Evolutionary conservation across 2,888 invertebrate species (phyloP), one percentile per base, ranked within the genome.

Genomic region (Caenorhabditis becei): DNA sequence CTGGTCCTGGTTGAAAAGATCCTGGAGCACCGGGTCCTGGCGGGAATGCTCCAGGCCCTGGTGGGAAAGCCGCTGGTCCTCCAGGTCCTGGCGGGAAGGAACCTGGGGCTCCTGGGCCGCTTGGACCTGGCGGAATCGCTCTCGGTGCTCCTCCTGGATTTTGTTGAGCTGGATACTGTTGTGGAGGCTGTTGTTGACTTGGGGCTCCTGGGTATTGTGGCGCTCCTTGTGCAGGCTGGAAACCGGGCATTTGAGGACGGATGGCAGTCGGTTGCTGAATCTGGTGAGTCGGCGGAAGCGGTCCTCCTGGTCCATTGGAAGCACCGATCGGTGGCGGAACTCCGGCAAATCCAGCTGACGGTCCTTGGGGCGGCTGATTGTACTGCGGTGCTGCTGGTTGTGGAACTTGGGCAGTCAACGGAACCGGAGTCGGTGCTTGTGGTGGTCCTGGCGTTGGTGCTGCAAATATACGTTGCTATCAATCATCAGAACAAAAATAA

Each of bases 241-340:
- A 65, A n/a, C 56, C 63, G 18, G 66, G 47, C 28, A 61, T 44
- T 53, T 69, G 69, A 26, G 78, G 65, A 18, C 61, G 67, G 20
- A 77, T 18, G n/a, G 71, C 28, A 23, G 71, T 54, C 20, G 71
- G 71, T 44, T 71, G 71, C 26, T 71, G 71, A 5, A 71, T 71
- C 26, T 35, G 61, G 41, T 70, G 61, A 4, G 35, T 18, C 23
- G 62, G 20, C 10, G 70, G 54, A n/a, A n/a, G n/a, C 7, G 44
- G 28, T 49, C 58, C 53, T 14, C 10, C 16, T 10, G 41, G 41
- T 16, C 10, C 41, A 41, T 5, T 16, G 26, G 67, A 26, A 49
- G 44, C 20, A 37, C 14, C 61, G 2, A 41, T 41, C 24, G 51
- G 35, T 4, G 16, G 26, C 8, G 35, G 26, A 16, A 24, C 26